Base-by-base conservation (phyloP, 2,113 vertebrate genomes). In the Prionailurus bengalensis region DNA sequence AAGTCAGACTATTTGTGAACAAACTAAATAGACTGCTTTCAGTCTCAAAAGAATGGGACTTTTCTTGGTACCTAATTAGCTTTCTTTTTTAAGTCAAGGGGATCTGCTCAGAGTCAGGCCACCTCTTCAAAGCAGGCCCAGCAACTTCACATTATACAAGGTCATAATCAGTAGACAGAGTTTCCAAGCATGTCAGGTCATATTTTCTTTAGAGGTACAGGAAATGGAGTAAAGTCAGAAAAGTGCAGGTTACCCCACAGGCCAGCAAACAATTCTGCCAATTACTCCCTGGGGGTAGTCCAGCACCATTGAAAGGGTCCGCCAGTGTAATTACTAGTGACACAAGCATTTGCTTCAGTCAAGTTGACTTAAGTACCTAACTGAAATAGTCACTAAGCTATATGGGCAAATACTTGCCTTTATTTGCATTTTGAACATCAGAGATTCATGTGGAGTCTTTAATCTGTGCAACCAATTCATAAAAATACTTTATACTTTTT, bases 41-140 rank as follows among this genome's bases (percentile, higher is more conserved):
- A 84, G 45, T 80, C 92, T 96, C 82, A 55, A 85, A 97, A 97
- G 96, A 97, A 94, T 63, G 88, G 70, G 71, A 74, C 70, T 90
- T 97, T 93, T 94, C 93, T 83, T 95, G 94, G 65, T 87, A 36
- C 63, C 86, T 93, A 97, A 97, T 97, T 97, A 97, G 71, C 88
- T 97, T 95, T 78, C 88, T 83, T 95, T 96, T 89, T 89, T 86
- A 82, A 94, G 45, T 53, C 36, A 83, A 58, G 39, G 39, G 79
- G 73, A 95, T 95, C 96, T 97, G 85, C 95, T 92, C 61, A 94
- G 92, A 97, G n/a, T 93, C 71, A 95, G 73, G 63, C 51, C 73
- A 86, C 42, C 42, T 94, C 89, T 97, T 97, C 97, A 97, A 97
- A 96, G 95, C 45, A 81, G 42, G 68, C 33, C 48, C n/a, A 88